Base-by-base conservation (phyloP, 2,113 vertebrate species). In the Stigmatopora argus region DNA sequence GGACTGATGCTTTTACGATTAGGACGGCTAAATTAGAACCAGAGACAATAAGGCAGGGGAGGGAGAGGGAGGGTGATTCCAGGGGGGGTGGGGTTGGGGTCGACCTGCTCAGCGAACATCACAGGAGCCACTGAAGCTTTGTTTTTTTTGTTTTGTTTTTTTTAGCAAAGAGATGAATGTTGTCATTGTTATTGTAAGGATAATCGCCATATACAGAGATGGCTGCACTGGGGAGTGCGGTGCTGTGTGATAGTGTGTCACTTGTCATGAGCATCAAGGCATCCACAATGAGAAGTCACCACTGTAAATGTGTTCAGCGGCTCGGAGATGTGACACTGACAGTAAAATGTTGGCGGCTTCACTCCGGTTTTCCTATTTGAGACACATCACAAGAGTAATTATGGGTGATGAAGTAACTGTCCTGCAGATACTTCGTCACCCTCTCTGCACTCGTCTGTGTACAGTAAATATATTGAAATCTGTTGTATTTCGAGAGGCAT, bases 1-100 rank as follows among this genome's bases (percentile, higher is more conserved):
- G 15, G 15, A 6, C 46, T 17, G 80, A 81, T 83, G 84, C 82
- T 86, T 87, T 88, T 87, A 84, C 85, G 87, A 88, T 87, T 84
- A 88, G 79, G 74, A 69, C 63, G 17, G 55, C 78, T 78, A 88
- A 87, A 90, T 87, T 75, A 79, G 85, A 89, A 88, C 74, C 86
- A 86, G 82, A 83, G 68, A 44, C 61, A 69, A 71, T 57, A 26
- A 74, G 67, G 38, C 57, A 57, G 47, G 55, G 12, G 73, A 18
- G 35, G 1, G 6, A 38, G n/a, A n/a, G 15, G 26, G 46, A 17
- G 14, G 15, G 57, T 69, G 1, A 31, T 31, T 31, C 66, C 61
- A 14, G 65, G 67, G 69, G 23, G 18, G 41, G 49, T 58, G n/a
- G 51, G 57, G 38, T 4, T 23, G 34, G 38, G 38, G 34, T 2